Base-by-base conservation (phyloP, 2,797 vertebrate genomes). In the Acanthurus leucopareius region DNA sequence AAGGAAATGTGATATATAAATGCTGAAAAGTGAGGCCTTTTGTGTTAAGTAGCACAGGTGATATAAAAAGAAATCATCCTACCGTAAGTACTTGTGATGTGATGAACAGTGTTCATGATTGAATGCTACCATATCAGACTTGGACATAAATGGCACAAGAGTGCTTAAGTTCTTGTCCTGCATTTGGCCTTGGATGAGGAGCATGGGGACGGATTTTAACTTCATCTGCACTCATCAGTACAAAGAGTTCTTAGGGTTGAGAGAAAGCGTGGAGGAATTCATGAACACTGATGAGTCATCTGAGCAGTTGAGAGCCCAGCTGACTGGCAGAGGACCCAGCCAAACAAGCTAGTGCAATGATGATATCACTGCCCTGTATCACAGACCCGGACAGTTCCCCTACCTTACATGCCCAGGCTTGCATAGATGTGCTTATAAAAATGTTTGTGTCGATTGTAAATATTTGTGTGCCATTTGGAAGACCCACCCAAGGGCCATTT, bases 401-500 rank as follows among this genome's bases (percentile, higher is more conserved):
- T 19, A 77, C 83, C 80, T 79, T 63, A 62, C 75, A 74, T 82
- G 78, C 69, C 73, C 69, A 20, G 73, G 82, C 66, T 65, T 35
- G 69, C 66, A 65, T 80, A 68, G 86, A 88, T 61, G 60, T 81
- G 85, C 84, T 89, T 74, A 59, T 69, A 80, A 82, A 90, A 88
- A 86, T 91, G 90, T 92, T 93, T 94, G 85, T 75, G 77, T 90
- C 76, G 80, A 91, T 83, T 85, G 88, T 91, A 94, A 94, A 94
- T 95, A 95, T 94, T 94, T 95, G 92, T 84, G 85, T 92, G 86
- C 87, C 82, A 88, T 88, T 90, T 88, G 75, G 80, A 91, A 88
- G 92, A 94, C 93, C 91, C 93, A 91, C 93, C 94, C 94, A 93
- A 85, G 85, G 91, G 90, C 89, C 86, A 90, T 94, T 95, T 94